phyloP scores from a whole-genome alignment of 2,888 invertebrate genomes.

The Balanococcus diminutus region DNA sequence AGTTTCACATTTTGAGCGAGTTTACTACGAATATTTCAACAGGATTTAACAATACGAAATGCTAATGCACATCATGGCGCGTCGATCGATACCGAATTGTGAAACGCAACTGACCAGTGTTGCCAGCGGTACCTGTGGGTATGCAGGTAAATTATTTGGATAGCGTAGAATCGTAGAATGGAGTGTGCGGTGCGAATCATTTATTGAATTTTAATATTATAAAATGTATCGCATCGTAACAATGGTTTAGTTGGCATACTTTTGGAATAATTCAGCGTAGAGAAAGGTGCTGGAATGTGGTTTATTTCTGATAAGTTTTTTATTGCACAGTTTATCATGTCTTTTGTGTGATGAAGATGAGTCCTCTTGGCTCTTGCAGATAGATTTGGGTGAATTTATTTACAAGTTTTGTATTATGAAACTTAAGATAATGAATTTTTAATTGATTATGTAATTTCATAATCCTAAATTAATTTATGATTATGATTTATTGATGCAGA shows the following conservation, averaged over 20 bases:
- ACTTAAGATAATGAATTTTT: too few relatives aligned
- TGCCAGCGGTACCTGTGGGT: conserved; percentile 12
- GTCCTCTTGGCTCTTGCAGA: background rate
- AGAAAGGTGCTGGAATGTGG: background rate
- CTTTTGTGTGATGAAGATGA: background rate
- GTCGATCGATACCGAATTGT: background rate
- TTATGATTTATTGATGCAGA: too few relatives aligned
- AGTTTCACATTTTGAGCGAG: background rate
- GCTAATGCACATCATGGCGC: conserved; percentile 28
- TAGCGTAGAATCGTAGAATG: background rate
- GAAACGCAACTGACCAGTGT: conserved; percentile 36
- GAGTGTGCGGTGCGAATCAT: conserved; percentile 15
- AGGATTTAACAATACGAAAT: conserved; percentile 5
- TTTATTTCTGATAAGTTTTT: background rate
- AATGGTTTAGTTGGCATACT: conserved; percentile 28
- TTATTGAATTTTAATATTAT: conserved; percentile 31
- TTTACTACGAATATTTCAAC: conserved; percentile 1
- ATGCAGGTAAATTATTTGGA: conserved; percentile 32
- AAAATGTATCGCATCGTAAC: conserved; percentile 6
- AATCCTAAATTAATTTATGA: too few relatives aligned
- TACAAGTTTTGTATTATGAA: too few relatives aligned
- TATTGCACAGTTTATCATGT: background rate
- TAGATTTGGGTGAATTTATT: too few relatives aligned
- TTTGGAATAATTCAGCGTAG: background rate
- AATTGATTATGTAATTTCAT: too few relatives aligned